Evolutionary conservation across 2,888 invertebrate genomes (phyloP), one percentile per base, ranked within the genome.

Genomic region (Drosophila meridionalis): DNA sequence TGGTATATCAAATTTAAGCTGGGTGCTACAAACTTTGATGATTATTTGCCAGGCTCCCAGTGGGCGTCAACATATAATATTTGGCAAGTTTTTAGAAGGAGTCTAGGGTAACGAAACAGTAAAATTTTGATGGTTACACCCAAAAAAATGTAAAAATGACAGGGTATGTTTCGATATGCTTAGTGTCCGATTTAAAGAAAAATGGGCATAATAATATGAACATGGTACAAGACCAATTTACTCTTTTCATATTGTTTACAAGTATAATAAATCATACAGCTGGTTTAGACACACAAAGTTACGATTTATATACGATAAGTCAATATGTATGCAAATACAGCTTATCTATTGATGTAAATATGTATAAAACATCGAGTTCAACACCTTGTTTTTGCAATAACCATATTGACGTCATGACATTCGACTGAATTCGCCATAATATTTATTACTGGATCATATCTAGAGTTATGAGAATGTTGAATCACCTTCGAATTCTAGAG

Each of bases 401-500:
- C 32, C 2, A 11, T 32, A 36, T 26, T 40, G 36, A 3, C 62
- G 53, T 48, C 36, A 45, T 69, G 40, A 52, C 11, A 53, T 9
- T 28, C 34, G n/a, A 26, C 20, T 38, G 34, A 62, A 55, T 68
- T 43, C 45, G 3, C 20, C 36, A 14, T 47, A 60, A 55, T 61
- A 36, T 6, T 2, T 2, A 61, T 32, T 20, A 28, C 1, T 40
- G 2, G 30, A 32, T 40, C 14, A 9, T 26, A 58, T 12, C 14
- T 28, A 36, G 9, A 50, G 7, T 47, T 48, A 38, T 70, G n/a
- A 50, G 3, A 59, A 28, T n/a, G 38, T 74, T 66, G 30, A 73
- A 36, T 66, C 65, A 56, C 9, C 9, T 30, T 11, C 20, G 58
- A 50, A 40, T 59, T 69, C 70, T 28, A 5, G 12, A 32, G 59